Evolutionary conservation across 2,113 vertebrate species (phyloP).

Genomic region (Sylvilagus bachmani): DNA sequence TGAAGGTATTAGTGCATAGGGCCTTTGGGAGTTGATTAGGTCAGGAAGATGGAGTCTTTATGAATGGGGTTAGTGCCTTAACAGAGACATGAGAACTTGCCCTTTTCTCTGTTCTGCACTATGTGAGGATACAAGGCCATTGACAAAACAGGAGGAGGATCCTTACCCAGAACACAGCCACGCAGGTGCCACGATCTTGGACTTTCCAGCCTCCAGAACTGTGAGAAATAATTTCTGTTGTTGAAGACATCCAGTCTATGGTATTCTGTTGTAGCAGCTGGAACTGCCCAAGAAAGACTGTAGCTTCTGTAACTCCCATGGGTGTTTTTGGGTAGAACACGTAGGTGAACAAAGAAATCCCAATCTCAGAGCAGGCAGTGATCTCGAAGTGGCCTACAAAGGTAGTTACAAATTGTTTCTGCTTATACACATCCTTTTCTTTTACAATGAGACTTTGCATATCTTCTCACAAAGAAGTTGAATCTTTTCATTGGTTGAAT

Average conservation of each 20-base stretch:
- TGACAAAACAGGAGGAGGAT: neutral
- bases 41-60: neutral
- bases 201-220: neutral
- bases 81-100: neutral
- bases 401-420: neutral
- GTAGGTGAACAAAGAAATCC: neutral
- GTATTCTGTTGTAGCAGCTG: neutral
- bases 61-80: neutral
- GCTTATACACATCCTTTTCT: neutral
- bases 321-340: neutral
- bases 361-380: neutral
- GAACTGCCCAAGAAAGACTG: neutral
- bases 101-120: too few relatives aligned
- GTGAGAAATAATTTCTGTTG: neutral
- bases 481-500: neutral
- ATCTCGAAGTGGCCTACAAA: neutral
- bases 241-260: too few relatives aligned
- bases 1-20: neutral
- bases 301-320: neutral
- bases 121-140: neutral
- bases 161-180: neutral
- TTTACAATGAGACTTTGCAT: neutral
- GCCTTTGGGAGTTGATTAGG: neutral
- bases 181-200: neutral
- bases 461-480: neutral